Evolutionary conservation across 2,113 vertebrate genomes (phyloP), one percentile per base, ranked within the genome.

Genomic region (Trogon melanurus): DNA sequence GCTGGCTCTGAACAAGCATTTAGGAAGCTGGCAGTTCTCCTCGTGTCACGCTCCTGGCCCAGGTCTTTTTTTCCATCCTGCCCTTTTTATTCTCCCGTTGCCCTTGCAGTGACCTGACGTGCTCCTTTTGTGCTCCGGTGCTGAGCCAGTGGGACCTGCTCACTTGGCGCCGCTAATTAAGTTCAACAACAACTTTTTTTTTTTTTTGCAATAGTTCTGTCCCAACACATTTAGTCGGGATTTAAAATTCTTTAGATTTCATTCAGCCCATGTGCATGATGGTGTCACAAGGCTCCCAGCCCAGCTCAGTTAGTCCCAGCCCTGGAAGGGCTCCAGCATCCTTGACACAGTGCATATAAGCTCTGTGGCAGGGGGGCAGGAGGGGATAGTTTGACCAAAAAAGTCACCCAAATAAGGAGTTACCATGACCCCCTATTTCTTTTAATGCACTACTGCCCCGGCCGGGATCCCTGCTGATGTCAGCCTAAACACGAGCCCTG

Each of bases 231-330:
- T 96, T 82, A 89, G 53, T 73, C 3, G 6, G 93, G 95, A 96
- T 97, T 96, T 93, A 12, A 94, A 95, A 96, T 96, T 83, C 94
- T 95, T 96, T 90, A 88, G 94, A 89, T 97, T 96, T 95, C 89
- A 79, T 90, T 91, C 79, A 94, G 64, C 51, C 87, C 85, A 58
- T 79, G 94, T 85, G 87, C 87, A 61, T 0, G 30, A 38, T 26
- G 51, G 71, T 96, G 94, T 89, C 94, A 95, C 89, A 96, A 88
- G 91, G 95, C 79, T 85, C 89, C 57, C 0, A 4, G 78, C 58
- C 64, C 3, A 0, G 87, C 74, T 95, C 81, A 81, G 84, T 91
- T 88, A 90, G 87, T 79, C 87, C 89, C 50, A 79, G 88, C 78
- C 78, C 85, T 96, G 96, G 96, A 93, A 66, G 17, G 30, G 79